A percentile compares a stretch with the other conserved stretches of the same genome.
Conservation (phyloP, 2,113 vertebrate genomes). For the Melospiza melodia region DNA sequence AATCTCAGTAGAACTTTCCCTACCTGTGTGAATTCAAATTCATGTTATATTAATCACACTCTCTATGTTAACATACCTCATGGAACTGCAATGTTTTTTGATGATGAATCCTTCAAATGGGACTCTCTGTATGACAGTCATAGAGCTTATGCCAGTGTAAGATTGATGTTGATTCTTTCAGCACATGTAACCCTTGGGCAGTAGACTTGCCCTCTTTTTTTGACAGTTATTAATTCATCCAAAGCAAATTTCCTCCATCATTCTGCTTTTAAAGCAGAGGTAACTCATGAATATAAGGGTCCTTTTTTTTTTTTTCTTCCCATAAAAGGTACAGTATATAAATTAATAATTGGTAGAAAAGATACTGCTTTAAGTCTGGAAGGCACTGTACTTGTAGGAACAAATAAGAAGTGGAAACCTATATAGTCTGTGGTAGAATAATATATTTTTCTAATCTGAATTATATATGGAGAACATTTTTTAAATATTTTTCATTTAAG, state of each 20-base stretch:
- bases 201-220: neutral
- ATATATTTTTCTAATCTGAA: neutral
- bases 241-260: neutral
- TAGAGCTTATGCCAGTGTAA: neutral
- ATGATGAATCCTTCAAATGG: slow-evolving; percentile 8
- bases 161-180: neutral
- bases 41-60: neutral
- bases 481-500: neutral
- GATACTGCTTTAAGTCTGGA: neutral
- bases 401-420: neutral
- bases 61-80: neutral
- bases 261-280: neutral
- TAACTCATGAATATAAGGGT: neutral
- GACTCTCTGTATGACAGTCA: neutral
- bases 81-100: neutral
- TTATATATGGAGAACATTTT: neutral
- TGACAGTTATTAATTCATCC: neutral
- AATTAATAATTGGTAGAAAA: neutral
- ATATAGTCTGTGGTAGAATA: neutral
- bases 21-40: neutral
- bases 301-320: neutral
- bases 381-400: neutral
- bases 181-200: neutral
- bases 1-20: slow-evolving; percentile 2
- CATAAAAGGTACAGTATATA: neutral